Evolutionary conservation across 2,113 vertebrate genomes (phyloP).

Genomic region (Ageneiosus marmoratus): DNA sequence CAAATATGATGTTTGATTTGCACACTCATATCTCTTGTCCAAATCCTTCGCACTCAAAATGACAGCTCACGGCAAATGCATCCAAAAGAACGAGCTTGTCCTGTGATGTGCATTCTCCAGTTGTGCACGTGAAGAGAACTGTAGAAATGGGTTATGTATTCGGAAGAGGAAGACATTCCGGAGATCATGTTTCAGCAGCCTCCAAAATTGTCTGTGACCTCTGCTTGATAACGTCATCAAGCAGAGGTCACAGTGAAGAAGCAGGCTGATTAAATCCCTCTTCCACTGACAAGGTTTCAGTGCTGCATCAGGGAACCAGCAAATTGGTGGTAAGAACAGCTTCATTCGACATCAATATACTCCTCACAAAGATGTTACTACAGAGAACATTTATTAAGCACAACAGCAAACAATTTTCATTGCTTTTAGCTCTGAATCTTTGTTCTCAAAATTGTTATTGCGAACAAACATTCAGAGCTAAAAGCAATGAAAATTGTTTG

Average conservation of each 20-base stretch:
- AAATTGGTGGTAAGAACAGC: neutral
- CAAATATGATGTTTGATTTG: neutral
- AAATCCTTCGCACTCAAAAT: neutral
- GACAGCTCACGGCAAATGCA: neutral
- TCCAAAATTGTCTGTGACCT: neutral
- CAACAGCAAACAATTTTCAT: neutral
- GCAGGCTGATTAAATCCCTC: slow-evolving; percentile 14
- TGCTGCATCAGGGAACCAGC: slow-evolving; percentile 10
- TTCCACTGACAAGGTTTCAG: slow-evolving; percentile 8
- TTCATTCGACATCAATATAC: neutral
- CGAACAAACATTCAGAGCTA: neutral
- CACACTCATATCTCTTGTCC: neutral
- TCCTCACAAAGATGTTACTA: no score
- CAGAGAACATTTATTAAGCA: no score
- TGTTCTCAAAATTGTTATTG: neutral
- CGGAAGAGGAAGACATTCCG: neutral
- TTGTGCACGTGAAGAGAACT: neutral
- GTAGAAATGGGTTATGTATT: neutral
- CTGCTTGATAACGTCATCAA: slow-evolving; percentile 2
- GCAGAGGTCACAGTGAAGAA: neutral
- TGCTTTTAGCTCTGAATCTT: neutral
- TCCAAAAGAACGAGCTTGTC: neutral
- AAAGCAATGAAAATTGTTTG: neutral
- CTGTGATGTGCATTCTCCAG: neutral
- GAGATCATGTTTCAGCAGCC: neutral